Evolutionary conservation across 2,888 invertebrate species (phyloP).

Genomic region (Lumbricus terrestris): DNA sequence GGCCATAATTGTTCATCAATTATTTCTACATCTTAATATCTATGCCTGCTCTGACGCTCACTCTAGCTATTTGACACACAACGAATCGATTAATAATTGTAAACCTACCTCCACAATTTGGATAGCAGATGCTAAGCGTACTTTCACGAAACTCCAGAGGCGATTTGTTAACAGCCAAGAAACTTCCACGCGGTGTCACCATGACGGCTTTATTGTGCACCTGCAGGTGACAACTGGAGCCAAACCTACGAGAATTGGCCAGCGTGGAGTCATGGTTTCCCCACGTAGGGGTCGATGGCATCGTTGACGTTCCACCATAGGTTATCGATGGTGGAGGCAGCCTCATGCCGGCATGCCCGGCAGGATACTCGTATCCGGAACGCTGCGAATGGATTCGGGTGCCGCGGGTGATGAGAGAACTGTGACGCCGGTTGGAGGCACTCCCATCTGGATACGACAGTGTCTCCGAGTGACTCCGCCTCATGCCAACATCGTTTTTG

Average conservation of each 20-base stretch:
- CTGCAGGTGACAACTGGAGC: constrained; percentile 29
- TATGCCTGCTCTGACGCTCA: no score
- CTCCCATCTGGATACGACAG: background rate
- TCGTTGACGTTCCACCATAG: constrained; percentile 8
- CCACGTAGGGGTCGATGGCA: background rate
- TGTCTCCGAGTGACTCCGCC: background rate
- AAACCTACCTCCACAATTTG: constrained; percentile 35
- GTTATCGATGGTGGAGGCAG: constrained; percentile 6
- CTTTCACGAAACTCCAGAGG: constrained; percentile 39
- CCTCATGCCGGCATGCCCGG: background rate
- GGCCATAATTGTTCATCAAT: no score
- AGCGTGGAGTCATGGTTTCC: background rate
- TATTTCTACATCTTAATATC: no score
- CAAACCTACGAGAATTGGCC: constrained; percentile 20
- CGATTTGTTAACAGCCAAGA: constrained; percentile 38
- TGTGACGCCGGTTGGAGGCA: background rate
- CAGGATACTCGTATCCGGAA: background rate
- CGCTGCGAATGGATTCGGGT: background rate
- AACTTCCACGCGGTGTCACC: constrained; percentile 39
- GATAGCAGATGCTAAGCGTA: constrained; percentile 39
- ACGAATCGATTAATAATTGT: background rate
- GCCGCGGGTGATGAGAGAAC: background rate
- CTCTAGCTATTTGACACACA: background rate
- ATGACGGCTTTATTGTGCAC: constrained; percentile 29
- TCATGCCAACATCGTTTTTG: background rate